phyloP scores from a whole-genome alignment of 2,797 vertebrate species.

The Adrianichthys oophorus region DNA sequence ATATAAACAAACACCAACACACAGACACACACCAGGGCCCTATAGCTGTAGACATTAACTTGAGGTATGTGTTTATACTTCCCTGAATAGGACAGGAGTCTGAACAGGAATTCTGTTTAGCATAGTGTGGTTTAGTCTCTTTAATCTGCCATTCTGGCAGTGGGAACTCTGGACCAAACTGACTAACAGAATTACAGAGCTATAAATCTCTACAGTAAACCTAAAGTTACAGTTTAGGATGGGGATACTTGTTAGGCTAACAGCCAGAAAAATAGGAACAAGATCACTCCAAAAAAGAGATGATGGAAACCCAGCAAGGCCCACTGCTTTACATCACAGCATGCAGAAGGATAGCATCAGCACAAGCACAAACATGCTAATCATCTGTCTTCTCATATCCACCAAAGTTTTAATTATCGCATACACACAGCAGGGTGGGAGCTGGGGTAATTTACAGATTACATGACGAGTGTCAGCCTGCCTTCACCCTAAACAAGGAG shows the following conservation, averaged over 20 bases:
- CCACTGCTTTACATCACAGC: constrained; percentile 28
- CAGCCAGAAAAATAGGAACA: neutral
- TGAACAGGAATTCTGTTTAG: constrained; percentile 66
- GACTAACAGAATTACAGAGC: constrained; percentile 31
- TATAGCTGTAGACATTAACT: constrained; percentile 55
- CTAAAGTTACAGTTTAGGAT: constrained; percentile 4
- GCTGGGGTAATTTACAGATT: constrained; percentile 69
- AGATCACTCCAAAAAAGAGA: constrained; percentile 9
- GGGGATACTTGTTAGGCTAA: constrained; percentile 8
- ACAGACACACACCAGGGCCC: constrained; percentile 26
- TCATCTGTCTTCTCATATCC: constrained; percentile 67
- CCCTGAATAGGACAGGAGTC: constrained; percentile 56
- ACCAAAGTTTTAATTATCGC: constrained; percentile 72
- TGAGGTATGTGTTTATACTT: constrained; percentile 63
- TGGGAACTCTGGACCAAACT: constrained; percentile 36
- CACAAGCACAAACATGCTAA: constrained; percentile 78
- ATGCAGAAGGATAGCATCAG: constrained; percentile 50
- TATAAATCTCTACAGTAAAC: neutral
- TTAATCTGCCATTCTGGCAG: constrained; percentile 48
- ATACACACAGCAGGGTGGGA: constrained; percentile 52
- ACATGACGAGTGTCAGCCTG: constrained; percentile 74
- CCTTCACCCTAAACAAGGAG: constrained; percentile 51
- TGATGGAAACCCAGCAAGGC: constrained; percentile 27
- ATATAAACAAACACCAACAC: constrained; percentile 17
- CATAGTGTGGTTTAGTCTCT: constrained; percentile 56